Base-by-base conservation (phyloP, 2,888 invertebrate species). In the Polyommatus iphigenia region DNA sequence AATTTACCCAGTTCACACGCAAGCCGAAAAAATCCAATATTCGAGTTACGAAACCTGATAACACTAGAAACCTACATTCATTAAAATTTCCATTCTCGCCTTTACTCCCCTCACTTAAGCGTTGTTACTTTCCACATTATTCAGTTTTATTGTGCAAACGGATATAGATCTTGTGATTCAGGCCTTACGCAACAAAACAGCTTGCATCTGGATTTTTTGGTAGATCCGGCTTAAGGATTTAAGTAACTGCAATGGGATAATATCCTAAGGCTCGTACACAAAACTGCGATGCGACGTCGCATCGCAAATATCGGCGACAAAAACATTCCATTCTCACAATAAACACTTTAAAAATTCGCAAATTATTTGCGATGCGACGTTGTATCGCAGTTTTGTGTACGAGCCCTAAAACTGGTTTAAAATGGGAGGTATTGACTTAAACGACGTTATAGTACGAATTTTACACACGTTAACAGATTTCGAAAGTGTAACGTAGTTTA, bases 101-200 rank as follows among this genome's bases (percentile, higher is more conserved):
- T 73, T 20, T 73, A 73, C 20, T 73, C 46, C 41, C 32, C 41
- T 71, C 71, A 36, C 41, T 46, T 36, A 46, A 46, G 24, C 46
- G 24, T 73, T 46, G 46, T 73, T 41, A 73, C 73, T 73, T 73
- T 73, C 73, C 73, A 73, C 46, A 67, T 29, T 4, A 62, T 62
- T 62, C 41, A 46, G 46, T 41, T 46, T 36, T 41, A 24, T 73
- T 73, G 73, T 73, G 73, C 13, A 73, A 73, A 73, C 73, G 73
- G 73, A 73, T 73, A 73, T 46, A 73, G 73, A 73, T 73, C 73
- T 73, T 46, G 46, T 73, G 73, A 73, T 46, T 73, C n/a, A 73
- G 20, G 73, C 13, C 46, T 46, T 24, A 24, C 32, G 73, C 15
- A 73, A 73, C 5, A 18, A 18, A 67, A 67, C 29, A 29, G 67